Base-by-base conservation (phyloP, 2,113 vertebrate species). In the Peucedramus taeniatus region DNA sequence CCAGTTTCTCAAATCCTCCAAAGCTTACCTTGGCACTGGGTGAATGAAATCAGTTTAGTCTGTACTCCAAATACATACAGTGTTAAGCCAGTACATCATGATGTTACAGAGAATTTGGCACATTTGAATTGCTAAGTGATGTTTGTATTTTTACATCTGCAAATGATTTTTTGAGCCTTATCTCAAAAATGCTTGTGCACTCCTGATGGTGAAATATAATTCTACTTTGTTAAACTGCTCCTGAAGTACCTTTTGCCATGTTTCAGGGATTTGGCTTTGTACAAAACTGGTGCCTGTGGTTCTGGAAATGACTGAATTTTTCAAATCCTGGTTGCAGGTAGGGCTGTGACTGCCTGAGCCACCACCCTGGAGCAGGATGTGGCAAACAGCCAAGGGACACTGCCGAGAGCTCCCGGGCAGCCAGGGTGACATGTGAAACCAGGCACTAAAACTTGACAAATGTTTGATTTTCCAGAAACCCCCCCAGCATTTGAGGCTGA, bases 301-400 rank as follows among this genome's bases (percentile, higher is more conserved):
- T 72, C 61, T 94, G 89, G 35, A 94, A 86, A 86, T 60, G 70
- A 42, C 30, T 49, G 47, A 18, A 31, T 96, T 82, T 94, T 97
- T 90, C 94, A 85, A 42, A 75, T 71, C 75, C 28, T 37, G 61
- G 53, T 75, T 60, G n/a, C 93, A 92, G 91, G 88, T 95, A 70
- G 42, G 71, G 50, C 89, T 76, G 59, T 70, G 86, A 31, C 81
- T 93, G 47, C 77, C 42, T 71, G 79, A 94, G 87, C 77, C 94
- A 92, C 93, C 82, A 65, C 89, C 89, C 94, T 84, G 44, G 88
- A 97, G 94, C 97, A 84, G 84, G 97, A 97, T 96, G 86, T 98
- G 96, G 96, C 92, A 1, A 35, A 80, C 81, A 97, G 97, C 95
- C 96, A 97, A 95, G 66, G 83, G 79, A 89, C 84, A 11, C 65